Base-by-base conservation (phyloP, 2,797 vertebrate species). In the Arctocebus calabarensis region DNA sequence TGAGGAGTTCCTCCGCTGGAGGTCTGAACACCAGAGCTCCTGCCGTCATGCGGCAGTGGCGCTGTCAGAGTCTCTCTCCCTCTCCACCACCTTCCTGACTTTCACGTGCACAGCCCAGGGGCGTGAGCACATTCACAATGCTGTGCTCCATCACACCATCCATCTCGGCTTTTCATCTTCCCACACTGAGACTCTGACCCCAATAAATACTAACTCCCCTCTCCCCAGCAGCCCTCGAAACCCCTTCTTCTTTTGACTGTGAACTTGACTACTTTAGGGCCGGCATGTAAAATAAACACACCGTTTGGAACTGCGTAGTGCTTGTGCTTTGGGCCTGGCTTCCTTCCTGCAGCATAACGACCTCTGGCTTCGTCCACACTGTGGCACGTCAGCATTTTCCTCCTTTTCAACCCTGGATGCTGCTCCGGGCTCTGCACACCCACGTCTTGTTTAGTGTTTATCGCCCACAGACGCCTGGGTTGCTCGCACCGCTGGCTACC, bases 391-490 rank as follows among this genome's bases (percentile, higher is more conserved):
- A 7, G 52, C 12, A 12, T 22, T 7, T 45, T 85, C 52, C 48
- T 48, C 59, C 29, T 66, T 37, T 34, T 23, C 1, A 27, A 68
- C 23, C 34, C 7, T 14, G 66, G 81, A 10, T 3, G 3, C 2
- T 4, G 1, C 13, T 29, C 52, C 27, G 0, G 0, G 0, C 25
- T 55, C 9, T 16, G 68, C 68, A 20, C 1, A 9, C 20, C 13
- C 25, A 0, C 37, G 3, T 0, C 25, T 59, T 7, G 17, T 43
- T 34, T 19, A 12, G 14, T 13, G 4, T 11, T 20, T 6, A 1
- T 37, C 7, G 0, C n/a, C 4, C 1, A 1, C 0, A 23, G 9
- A 11, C 1, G 11, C 23, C 0, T 7, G 27, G 2, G 17, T 1
- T 16, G 45, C 37, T 14, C 25, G 12, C 3, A 20, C 19, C 23